phyloP scores from a whole-genome alignment of 2,888 invertebrate genomes.

The Helobdella robusta region DNA sequence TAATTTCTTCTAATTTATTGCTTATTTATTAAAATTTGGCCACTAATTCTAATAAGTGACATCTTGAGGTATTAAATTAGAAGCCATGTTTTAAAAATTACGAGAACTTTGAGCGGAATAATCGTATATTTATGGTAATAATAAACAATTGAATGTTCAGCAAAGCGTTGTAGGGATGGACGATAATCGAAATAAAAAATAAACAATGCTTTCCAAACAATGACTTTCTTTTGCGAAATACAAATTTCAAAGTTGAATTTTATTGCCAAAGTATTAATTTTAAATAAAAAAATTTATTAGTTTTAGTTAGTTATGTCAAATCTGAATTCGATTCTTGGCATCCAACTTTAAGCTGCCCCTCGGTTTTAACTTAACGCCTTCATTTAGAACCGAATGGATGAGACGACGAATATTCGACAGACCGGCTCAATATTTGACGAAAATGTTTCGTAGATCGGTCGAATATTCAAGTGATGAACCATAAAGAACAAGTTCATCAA shows the following conservation, averaged over 20 bases:
- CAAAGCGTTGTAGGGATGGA: slow-evolving; percentile 6
- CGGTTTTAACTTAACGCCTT: slow-evolving; percentile 9
- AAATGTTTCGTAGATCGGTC: too few species aligned
- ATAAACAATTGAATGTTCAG: slow-evolving; percentile 18
- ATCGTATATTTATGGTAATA: slow-evolving; percentile 2
- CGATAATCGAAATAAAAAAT: background rate
- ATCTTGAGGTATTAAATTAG: slow-evolving; percentile 10
- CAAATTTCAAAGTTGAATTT: background rate
- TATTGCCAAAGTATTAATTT: too few species aligned
- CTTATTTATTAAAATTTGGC: background rate
- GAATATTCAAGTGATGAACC: too few species aligned
- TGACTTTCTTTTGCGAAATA: too few species aligned
- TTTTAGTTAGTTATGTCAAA: background rate
- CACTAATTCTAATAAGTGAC: background rate
- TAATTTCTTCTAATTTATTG: slow-evolving; percentile 5
- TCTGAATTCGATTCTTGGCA: background rate
- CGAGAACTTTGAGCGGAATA: slow-evolving; percentile 6
- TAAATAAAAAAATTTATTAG: too few species aligned
- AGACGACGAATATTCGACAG: background rate
- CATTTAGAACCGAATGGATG: background rate
- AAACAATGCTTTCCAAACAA: too few species aligned
- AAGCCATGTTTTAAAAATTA: slow-evolving; percentile 6
- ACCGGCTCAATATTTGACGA: background rate
- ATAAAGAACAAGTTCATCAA: too few species aligned
- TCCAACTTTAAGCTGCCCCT: background rate